phyloP scores from a whole-genome alignment of 2,888 invertebrate species.

The Brenthis ino region DNA sequence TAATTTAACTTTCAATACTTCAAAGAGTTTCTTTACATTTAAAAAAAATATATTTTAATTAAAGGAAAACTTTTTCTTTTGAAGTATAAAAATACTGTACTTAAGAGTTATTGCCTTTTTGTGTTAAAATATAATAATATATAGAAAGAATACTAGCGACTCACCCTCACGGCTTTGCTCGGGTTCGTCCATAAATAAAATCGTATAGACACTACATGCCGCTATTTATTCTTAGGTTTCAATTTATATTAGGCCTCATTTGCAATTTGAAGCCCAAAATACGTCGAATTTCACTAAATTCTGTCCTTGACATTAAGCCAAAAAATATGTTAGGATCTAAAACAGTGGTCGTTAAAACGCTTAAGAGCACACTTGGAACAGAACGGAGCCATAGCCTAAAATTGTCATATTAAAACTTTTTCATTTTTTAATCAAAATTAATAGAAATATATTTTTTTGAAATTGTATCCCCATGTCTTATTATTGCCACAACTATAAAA shows the following conservation, averaged over 20 bases:
- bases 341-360: conserved; percentile 11
- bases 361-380: not conserved
- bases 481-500: no score
- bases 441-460: not conserved
- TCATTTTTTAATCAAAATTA: not conserved
- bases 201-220: not conserved
- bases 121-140: no score
- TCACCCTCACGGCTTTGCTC: no score
- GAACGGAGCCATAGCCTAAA: conserved; percentile 5
- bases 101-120: no score
- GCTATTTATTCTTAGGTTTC: not conserved
- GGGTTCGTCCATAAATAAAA: no score
- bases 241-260: not conserved
- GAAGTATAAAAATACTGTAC: not conserved
- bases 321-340: conserved; percentile 15
- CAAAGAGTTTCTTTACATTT: not conserved
- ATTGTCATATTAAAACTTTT: not conserved
- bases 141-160: no score
- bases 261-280: not conserved
- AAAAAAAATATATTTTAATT: not conserved
- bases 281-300: not conserved
- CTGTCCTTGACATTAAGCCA: conserved; percentile 13
- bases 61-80: conserved; percentile 7
- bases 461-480: no score
- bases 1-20: not conserved